These are phyloP conservation scores for Hedya salicella DNA, from an alignment of 2,888 invertebrate species.

Conservation along the genomic window DNA sequence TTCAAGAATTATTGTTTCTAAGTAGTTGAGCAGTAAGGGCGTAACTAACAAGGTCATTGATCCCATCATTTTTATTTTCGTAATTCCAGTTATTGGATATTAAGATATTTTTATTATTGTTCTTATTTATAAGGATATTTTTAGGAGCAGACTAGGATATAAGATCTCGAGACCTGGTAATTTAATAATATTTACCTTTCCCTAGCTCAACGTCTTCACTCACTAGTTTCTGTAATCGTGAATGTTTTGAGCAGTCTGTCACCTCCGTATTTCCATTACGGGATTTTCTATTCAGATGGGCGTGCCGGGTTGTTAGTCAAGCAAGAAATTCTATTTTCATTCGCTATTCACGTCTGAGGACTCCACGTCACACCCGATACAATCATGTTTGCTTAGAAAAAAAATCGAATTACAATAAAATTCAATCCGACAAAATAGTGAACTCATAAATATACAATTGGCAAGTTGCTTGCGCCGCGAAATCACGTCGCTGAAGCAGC, in stretches of 20 bases:
- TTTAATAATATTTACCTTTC: constrained; percentile 6
- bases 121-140: neutral
- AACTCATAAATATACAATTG: constrained; percentile 84
- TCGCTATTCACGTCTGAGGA: constrained; percentile 36
- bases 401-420: constrained; percentile 58
- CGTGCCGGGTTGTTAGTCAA: constrained; percentile 28
- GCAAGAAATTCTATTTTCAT: constrained; percentile 35
- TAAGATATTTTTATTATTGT: neutral
- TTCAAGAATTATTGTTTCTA: neutral
- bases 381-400: constrained; percentile 53
- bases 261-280: constrained; percentile 30
- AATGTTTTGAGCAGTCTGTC: constrained; percentile 35
- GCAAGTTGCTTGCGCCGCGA: constrained; percentile 71
- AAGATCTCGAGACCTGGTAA: neutral
- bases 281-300: constrained; percentile 42
- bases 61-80: neutral
- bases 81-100: neutral
- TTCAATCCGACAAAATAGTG: constrained; percentile 68
- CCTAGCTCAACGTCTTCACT: neutral
- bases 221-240: constrained; percentile 11
- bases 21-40: neutral
- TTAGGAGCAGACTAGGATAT: neutral
- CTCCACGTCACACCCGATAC: constrained; percentile 45
- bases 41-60: neutral
- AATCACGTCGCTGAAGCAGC: constrained; percentile 73